Base-by-base conservation (phyloP, 2,113 vertebrate species). In the Tachuris rubrigastra region DNA sequence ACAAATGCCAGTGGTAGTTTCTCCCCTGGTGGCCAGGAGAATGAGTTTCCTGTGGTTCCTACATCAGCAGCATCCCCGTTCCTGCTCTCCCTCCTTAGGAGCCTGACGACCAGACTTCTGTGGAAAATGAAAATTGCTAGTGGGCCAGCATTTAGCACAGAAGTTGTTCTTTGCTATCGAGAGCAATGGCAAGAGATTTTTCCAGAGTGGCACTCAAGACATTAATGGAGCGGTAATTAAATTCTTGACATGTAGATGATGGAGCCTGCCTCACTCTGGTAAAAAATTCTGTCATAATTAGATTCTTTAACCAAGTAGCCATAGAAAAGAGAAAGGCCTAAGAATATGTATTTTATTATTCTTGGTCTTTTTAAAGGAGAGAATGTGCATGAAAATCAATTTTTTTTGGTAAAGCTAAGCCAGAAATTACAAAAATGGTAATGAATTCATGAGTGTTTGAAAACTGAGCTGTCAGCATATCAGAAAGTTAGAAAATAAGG, bases 11-110 rank as follows among this genome's bases (percentile, higher is more conserved):
- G 37, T 3, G 37, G 49, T 31, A 44, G 31, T 28, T 53, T n/a
- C 83, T 87, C 92, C 89, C 10, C 91, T 95, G 59, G 73, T 80
- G 95, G 87, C 49, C 44, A 18, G 4, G 15, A 55, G 23, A 78
- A 56, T 2, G 3, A 66, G 30, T 5, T 49, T 12, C 7, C 24
- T 15, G 18, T 4, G 1, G 21, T 11, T 65, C 42, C 44, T n/a
- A 8, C 16, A 55, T 4, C 24, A 7, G 52, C 20, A 65, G 27
- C 27, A 39, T 17, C 46, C 27, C 47, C 19, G 6, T 8, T 25
- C 15, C 39, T 5, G 0, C 17, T 30, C 9, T 63, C 60, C 14
- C 22, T 39, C 12, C 22, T 53, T 8, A 21, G 0, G 5, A 4
- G 13, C 24, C 58, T 10, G 53, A 63, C 1, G 0, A 62, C 0